Evolutionary conservation across 1,140 invertebrate genomes (phyloP), one percentile per base, ranked within the genome.

Genomic region (Penaeus chinensis): DNA sequence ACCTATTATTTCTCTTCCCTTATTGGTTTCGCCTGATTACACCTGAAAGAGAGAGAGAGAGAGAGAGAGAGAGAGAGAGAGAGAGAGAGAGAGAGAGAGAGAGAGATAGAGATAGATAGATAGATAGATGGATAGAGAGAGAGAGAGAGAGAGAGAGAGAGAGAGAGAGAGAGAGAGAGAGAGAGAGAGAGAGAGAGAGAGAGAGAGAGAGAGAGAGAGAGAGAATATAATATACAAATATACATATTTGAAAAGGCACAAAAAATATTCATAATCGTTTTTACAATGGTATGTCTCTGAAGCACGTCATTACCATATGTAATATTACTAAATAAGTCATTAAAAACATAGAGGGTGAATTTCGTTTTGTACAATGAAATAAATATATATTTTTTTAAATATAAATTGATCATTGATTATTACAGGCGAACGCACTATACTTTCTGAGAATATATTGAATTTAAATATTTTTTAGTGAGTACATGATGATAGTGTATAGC

Each of bases 121-220:
- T 1, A 66, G 32, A 32, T 0, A 32, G 32, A 32, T 0, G 2
- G 32, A 32, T 0, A 32, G 2, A 32, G 32, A 32, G 32, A 32
- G n/a, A n/a, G 3, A 66, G 63, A 2, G n/a, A 66, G n/a, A 2
- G 63, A 66, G n/a, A n/a, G n/a, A 66, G n/a, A 66, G n/a, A 20
- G n/a, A 66, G n/a, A 66, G n/a, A 66, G 19, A 66, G n/a, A 66
- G n/a, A 66, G 63, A n/a, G 19, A n/a, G n/a, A 66, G 63, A 66
- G n/a, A n/a, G n/a, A 66, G 63, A 66, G 19, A n/a, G n/a, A 66
- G n/a, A 66, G n/a, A n/a, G n/a, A 66, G 63, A n/a, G n/a, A n/a
- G n/a, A 66, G 63, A 66, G 63, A n/a, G n/a, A 66, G 63, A 66
- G n/a, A n/a, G n/a, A 66, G 63, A 66, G n/a, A 66, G 0, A 1